These are phyloP conservation scores for Phallusia fumigata DNA, from an alignment of 23 tunicate species.

Conservation along the genomic window DNA sequence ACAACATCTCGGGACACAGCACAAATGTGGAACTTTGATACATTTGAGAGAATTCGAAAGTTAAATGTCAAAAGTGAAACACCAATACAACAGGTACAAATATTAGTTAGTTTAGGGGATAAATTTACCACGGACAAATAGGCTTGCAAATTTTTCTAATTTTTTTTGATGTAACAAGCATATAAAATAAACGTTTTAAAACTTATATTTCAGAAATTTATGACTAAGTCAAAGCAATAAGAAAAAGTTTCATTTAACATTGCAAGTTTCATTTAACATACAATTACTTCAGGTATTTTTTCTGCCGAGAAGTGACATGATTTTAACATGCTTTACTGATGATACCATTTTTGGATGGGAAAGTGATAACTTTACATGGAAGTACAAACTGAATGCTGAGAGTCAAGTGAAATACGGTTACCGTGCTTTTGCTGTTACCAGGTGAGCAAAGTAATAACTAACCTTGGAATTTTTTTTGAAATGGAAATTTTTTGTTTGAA, in stretches of 20 bases:
- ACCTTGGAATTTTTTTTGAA: too few relatives aligned
- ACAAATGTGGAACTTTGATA: slow-evolving; percentile 88
- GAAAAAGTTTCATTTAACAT: too few relatives aligned
- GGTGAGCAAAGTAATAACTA: slow-evolving; percentile 4
- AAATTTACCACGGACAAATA: too few relatives aligned
- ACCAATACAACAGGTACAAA: slow-evolving; percentile 63
- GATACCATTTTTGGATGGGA: slow-evolving; percentile 95
- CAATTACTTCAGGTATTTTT: slow-evolving; percentile 80
- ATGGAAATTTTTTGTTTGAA: too few relatives aligned
- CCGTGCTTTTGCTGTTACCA: slow-evolving; percentile 69
- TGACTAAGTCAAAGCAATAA: too few relatives aligned
- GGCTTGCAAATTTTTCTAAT: too few relatives aligned
- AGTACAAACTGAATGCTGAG: slow-evolving; percentile 51
- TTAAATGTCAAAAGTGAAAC: slow-evolving; percentile 67
- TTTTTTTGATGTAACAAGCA: too few relatives aligned
- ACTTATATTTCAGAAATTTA: background rate
- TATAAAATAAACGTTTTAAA: too few relatives aligned
- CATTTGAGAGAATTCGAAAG: slow-evolving; percentile 79
- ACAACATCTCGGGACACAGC: slow-evolving; percentile 94
- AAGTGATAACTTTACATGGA: slow-evolving; percentile 77
- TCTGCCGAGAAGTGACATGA: slow-evolving; percentile 58
- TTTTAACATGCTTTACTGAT: slow-evolving; percentile 89
- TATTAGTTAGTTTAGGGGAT: too few relatives aligned
- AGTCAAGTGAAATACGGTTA: slow-evolving; percentile 54
- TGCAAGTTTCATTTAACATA: too few relatives aligned